phyloP scores from a whole-genome alignment of 2,888 invertebrate genomes.

The Stramonita haemastoma region DNA sequence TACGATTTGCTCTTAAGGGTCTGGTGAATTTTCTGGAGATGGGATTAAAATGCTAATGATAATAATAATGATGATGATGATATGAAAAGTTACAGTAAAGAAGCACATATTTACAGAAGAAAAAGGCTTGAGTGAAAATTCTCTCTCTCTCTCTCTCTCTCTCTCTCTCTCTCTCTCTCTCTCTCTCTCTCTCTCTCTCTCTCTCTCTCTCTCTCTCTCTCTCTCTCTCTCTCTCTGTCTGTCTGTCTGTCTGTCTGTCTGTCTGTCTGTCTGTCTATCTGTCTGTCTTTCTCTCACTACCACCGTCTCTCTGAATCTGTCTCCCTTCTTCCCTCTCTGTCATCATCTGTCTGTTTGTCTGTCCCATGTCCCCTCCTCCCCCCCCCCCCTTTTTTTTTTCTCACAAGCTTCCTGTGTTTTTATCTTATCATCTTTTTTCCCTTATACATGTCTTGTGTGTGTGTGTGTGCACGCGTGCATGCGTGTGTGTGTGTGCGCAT shows the following conservation, averaged over 20 bases:
- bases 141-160: background rate
- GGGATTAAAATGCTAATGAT: background rate
- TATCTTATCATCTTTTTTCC: background rate
- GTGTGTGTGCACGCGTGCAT: background rate
- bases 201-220: background rate
- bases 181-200: background rate
- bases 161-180: background rate
- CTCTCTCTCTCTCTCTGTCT: background rate
- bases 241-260: background rate
- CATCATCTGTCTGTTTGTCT: background rate
- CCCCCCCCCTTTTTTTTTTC: background rate
- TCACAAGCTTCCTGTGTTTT: background rate
- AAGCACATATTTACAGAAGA: too few relatives aligned
- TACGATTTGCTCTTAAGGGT: too few relatives aligned
- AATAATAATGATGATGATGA: background rate
- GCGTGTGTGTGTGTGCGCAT: background rate
- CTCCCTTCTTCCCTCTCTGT: background rate
- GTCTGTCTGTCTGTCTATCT: too few relatives aligned
- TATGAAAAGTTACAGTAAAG: too few relatives aligned
- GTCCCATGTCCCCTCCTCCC: background rate
- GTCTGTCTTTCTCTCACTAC: background rate
- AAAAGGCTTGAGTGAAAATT: too few relatives aligned
- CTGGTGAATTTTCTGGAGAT: too few relatives aligned
- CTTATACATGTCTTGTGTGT: background rate
- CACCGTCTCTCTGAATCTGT: background rate